Base-by-base conservation (phyloP, 2,113 vertebrate genomes). In the Reinhardtius hippoglossoides region DNA sequence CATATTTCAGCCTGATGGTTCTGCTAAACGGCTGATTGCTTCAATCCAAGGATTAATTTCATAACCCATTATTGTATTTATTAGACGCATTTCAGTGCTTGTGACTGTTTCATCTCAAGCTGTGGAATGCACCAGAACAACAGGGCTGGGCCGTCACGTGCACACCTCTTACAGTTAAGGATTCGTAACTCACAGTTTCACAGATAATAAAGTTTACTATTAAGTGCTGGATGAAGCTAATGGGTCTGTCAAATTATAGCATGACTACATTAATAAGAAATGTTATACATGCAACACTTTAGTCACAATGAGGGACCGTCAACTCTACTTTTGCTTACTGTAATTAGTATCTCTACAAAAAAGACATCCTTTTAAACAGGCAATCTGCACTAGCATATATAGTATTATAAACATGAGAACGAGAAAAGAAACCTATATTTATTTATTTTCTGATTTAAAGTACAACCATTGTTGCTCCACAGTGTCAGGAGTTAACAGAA, bases 11-110 rank as follows among this genome's bases (percentile, higher is more conserved):
- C 21, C 7, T 54, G 40, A 68, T 18, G 27, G 27, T 68, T 21
- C 54, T 65, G 67, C 40, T 65, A 18, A 27, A 67, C 12, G 27
- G 54, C 27, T 59, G 56, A 81, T 63, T 24, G 60, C 61, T 44
- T 35, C 13, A 50, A 20, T 52, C 37, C 70, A 66, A 44, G 15
- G 9, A 2, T 20, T 13, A 2, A 46, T 44, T 61, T 46, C 7
- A 76, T 72, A n/a, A 24, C 27, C 27, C 58, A 20, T 76, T 65
- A 56, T 68, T 60, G 69, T 18, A 37, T 26, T 80, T 15, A 70
- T 70, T 40, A 26, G 9, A 24, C 61, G 12, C 13, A 5, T 75
- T 69, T 60, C 20, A 44, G 46, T 48, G 46, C 4, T 64, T 82
- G 26, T 46, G 71, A 20, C 9, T 59, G 27, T 74, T 79, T 72